Base-by-base conservation (phyloP, 2,888 invertebrate species). In the Dicranocentrus wangi region DNA sequence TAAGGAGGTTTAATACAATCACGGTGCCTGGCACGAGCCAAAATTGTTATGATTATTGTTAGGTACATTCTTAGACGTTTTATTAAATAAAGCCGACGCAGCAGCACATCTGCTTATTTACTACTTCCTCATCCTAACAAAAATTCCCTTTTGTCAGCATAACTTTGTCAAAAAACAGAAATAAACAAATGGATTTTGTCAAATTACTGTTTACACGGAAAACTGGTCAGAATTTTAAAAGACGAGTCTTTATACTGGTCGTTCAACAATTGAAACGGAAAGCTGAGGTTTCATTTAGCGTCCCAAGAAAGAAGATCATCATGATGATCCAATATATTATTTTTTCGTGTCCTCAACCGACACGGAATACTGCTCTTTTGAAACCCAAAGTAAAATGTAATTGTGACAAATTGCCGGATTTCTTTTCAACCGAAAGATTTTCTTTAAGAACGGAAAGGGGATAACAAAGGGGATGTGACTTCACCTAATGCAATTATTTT, bases 1-100 rank as follows among this genome's bases (percentile, higher is more conserved):
- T 8, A 13, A 39, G 39, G 8, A 7, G 39, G 8, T 7, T 39
- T 7, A 8, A 39, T 53, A 17, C 39, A 19, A 42, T 70, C 42
- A 53, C 32, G 27, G 69, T 69, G 55, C 70, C 70, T 70, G 70
- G 70, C 70, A 70, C 70, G 58, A 70, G 70, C 58, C 70, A 58
- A 21, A 23, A 23, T 47, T 15, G n/a, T 8, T 28, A 69, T 23
- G 13, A 7, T 51, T n/a, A n/a, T n/a, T n/a, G n/a, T n/a, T n/a
- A n/a, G n/a, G n/a, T n/a, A n/a, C n/a, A n/a, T n/a, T n/a, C n/a
- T n/a, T n/a, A n/a, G n/a, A n/a, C n/a, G n/a, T n/a, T n/a, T n/a
- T n/a, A 39, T 39, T 13, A 39, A 39, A 39, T 39, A 7, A 39
- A 8, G 7, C 7, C 7, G 13, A 39, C 8, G 39, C 39, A 39